These are phyloP conservation scores for Callipepla californica DNA, from an alignment of 2,113 vertebrate species.

Conservation along the genomic window DNA sequence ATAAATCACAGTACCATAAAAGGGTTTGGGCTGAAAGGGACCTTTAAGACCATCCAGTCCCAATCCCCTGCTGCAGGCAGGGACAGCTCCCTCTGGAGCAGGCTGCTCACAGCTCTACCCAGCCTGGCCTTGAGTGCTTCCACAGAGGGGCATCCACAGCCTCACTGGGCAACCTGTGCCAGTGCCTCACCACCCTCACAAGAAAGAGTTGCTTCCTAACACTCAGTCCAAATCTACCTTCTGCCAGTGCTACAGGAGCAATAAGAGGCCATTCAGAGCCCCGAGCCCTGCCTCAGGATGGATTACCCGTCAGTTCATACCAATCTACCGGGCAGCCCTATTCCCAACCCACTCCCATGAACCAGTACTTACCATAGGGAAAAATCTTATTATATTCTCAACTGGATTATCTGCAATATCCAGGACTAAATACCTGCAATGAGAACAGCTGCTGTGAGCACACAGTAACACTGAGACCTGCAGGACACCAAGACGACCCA, in stretches of 20 bases:
- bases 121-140: too few species aligned
- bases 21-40: too few species aligned
- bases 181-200: too few species aligned
- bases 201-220: too few species aligned
- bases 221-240: too few species aligned
- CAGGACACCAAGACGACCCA: not conserved
- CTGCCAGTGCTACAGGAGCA: not conserved
- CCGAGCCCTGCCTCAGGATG: not conserved
- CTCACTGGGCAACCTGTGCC: too few species aligned
- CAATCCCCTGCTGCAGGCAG: too few species aligned
- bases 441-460: slow-evolving; percentile 53
- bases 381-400: slow-evolving; percentile 98
- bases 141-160: too few species aligned
- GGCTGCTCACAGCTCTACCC: too few species aligned
- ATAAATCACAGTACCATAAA: too few species aligned
- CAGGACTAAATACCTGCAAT: slow-evolving; percentile 95
- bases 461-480: not conserved
- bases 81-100: too few species aligned
- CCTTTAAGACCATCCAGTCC: too few species aligned
- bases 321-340: not conserved
- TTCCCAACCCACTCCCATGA: not conserved
- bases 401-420: slow-evolving; percentile 99
- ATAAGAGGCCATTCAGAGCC: not conserved
- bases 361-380: slow-evolving; percentile 89
- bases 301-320: not conserved